phyloP scores from a whole-genome alignment of 2,888 invertebrate species.

The Cotesia congregata region DNA sequence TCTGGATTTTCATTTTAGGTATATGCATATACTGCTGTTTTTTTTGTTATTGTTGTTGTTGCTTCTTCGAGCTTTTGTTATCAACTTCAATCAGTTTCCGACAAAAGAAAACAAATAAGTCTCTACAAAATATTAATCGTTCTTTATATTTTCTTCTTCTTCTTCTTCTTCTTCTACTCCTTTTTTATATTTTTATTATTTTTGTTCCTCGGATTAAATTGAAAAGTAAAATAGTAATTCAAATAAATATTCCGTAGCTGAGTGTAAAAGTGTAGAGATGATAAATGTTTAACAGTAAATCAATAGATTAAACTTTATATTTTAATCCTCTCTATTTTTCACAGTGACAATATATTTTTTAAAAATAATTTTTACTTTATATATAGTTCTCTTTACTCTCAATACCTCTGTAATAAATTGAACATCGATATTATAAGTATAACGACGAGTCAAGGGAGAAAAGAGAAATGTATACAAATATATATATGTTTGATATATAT shows the following conservation, averaged over 20 bases:
- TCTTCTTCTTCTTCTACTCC: not conserved
- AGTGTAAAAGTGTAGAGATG: too few relatives aligned
- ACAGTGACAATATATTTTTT: not conserved
- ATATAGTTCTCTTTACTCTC: not conserved
- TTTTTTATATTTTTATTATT: not conserved
- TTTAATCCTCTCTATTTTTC: not conserved
- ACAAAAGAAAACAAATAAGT: slow-evolving; percentile 18
- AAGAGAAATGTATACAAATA: slow-evolving; percentile 57
- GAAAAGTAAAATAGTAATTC: too few relatives aligned
- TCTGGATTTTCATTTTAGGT: too few relatives aligned
- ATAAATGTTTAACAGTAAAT: too few relatives aligned
- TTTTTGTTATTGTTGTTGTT: not conserved
- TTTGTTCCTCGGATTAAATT: not conserved
- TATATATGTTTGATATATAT: not conserved
- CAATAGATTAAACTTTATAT: not conserved
- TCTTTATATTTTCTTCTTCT: not conserved
- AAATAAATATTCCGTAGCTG: too few relatives aligned
- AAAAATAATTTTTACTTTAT: not conserved
- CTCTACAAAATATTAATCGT: not conserved
- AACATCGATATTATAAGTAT: slow-evolving; percentile 28
- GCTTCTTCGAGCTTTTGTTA: slow-evolving; percentile 13
- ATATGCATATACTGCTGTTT: not conserved
- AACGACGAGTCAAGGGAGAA: not conserved
- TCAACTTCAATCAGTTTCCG: slow-evolving; percentile 15
- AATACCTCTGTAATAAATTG: slow-evolving; percentile 8